Conservation (phyloP, 2,113 vertebrate genomes). For the Campylomormyrus tamandua region DNA sequence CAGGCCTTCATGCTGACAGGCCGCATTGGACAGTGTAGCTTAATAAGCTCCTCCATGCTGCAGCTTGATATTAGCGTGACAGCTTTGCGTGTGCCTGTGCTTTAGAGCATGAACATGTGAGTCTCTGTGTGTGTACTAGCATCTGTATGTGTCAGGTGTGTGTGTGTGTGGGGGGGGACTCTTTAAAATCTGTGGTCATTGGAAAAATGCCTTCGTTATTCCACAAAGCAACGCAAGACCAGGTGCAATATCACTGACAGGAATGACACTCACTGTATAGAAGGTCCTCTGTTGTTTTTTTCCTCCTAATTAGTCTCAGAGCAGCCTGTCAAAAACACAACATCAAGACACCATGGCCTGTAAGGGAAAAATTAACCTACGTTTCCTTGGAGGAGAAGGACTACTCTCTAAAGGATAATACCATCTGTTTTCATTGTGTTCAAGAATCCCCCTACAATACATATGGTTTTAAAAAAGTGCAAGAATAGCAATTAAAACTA, state of each 20-base stretch:
- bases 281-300: neutral
- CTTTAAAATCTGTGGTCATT: neutral
- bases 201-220: neutral
- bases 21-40: neutral
- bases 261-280: neutral
- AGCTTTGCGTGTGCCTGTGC: neutral
- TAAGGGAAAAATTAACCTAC: neutral
- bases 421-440: neutral
- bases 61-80: neutral
- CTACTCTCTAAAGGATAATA: neutral
- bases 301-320: neutral
- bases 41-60: neutral
- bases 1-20: neutral
- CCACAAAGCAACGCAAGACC: too few species aligned
- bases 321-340: neutral
- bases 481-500: slow-evolving; percentile 3
- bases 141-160: neutral
- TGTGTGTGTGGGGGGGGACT: neutral
- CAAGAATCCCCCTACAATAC: neutral
- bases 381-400: neutral
- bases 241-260: neutral
- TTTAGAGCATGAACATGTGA: neutral
- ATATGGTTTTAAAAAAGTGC: neutral
- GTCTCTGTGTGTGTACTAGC: neutral
- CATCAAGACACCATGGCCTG: neutral